Conservation (phyloP, 2,888 invertebrate genomes). For the Ypsolopha sequella region DNA sequence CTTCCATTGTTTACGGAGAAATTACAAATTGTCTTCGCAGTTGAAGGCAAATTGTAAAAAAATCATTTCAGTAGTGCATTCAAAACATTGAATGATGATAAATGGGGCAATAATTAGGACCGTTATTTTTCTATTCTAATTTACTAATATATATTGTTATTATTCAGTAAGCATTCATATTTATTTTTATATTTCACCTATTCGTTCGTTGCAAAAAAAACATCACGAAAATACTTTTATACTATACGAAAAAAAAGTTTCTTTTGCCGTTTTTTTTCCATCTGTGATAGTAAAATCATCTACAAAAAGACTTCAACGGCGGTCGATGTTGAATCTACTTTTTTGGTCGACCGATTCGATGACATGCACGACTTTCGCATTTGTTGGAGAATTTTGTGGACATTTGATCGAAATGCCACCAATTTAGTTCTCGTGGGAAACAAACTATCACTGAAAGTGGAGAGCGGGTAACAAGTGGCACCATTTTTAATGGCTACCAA, state of each 20-base stretch:
- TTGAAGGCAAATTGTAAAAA: no score
- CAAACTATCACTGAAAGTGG: neutral
- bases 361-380: conserved; percentile 67
- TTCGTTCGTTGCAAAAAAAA: no score
- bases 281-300: no score
- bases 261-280: no score
- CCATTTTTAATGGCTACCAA: conserved; percentile 35
- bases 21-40: conserved; percentile 33
- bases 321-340: conserved; percentile 37
- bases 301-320: conserved; percentile 13
- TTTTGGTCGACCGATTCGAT: conserved; percentile 50
- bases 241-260: no score
- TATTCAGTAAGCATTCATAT: no score
- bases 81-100: neutral
- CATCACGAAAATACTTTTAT: no score
- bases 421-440: conserved; percentile 62
- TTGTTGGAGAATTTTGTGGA: conserved; percentile 52
- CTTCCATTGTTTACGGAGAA: conserved; percentile 46
- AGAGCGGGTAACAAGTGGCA: conserved; percentile 36
- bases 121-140: conserved; percentile 5
- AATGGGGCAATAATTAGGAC: neutral
- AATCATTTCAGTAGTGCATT: neutral
- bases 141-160: no score
- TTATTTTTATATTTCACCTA: no score
- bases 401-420: conserved; percentile 47